Percentiles rank a stretch among this genome's conserved stretches.
Evolutionary conservation across 2,113 vertebrate genomes (phyloP).

Genomic region (Numida meleagris): DNA sequence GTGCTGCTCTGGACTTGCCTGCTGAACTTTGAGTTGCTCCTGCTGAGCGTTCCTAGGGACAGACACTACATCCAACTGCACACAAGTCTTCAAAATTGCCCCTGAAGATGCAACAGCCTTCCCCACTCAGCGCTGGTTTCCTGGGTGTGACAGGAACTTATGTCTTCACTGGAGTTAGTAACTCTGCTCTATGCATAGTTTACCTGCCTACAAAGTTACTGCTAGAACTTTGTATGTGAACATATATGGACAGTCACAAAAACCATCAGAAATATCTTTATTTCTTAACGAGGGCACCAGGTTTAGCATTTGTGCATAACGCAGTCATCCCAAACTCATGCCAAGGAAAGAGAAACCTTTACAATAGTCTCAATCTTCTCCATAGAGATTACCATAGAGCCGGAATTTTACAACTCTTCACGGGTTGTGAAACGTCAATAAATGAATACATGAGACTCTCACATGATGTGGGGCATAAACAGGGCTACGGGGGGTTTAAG

Average conservation of each 20-base stretch:
- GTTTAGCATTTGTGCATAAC: slow-evolving; percentile 44
- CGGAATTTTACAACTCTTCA: slow-evolving; percentile 34
- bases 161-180: slow-evolving; percentile 8
- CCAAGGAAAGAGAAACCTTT: neutral
- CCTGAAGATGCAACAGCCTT: neutral
- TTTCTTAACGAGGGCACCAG: slow-evolving; percentile 60
- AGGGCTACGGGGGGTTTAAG: neutral
- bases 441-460: neutral
- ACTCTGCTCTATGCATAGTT: neutral
- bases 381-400: neutral
- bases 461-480: neutral
- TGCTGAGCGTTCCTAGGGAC: neutral
- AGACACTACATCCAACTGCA: neutral
- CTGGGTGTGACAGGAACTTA: slow-evolving; percentile 39
- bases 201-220: neutral
- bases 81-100: neutral
- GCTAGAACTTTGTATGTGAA: slow-evolving; percentile 7
- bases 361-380: slow-evolving; percentile 34
- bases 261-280: slow-evolving; percentile 68
- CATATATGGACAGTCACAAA: neutral
- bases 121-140: neutral
- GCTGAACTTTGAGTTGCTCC: neutral
- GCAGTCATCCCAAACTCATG: neutral
- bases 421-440: neutral
- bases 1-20: neutral